Evolutionary conservation across 2,888 invertebrate genomes (phyloP).

Genomic region (Xestia ashworthii): DNA sequence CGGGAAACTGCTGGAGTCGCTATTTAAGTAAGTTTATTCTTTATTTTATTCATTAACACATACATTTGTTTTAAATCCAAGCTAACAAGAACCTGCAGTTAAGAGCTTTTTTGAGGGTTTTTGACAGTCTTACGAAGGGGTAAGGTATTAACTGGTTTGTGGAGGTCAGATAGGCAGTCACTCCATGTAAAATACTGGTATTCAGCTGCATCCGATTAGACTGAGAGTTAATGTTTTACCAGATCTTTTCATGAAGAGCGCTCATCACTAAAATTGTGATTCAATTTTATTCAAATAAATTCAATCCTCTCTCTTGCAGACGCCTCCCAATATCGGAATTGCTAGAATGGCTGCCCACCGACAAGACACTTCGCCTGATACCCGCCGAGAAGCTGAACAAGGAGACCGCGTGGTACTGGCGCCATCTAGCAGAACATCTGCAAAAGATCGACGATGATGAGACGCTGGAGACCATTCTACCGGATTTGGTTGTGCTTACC

Average conservation of each 20-base stretch:
- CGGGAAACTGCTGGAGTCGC: constrained; percentile 85
- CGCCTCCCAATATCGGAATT: constrained; percentile 87
- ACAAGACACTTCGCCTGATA: constrained; percentile 82
- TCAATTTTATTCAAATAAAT: not conserved
- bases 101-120: no score
- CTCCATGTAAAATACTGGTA: no score
- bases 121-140: no score
- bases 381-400: constrained; percentile 87
- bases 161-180: no score
- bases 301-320: constrained; percentile 64
- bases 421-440: constrained; percentile 86
- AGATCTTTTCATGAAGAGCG: not conserved
- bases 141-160: no score
- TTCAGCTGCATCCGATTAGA: no score
- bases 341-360: constrained; percentile 88
- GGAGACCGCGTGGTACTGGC: constrained; percentile 89
- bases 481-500: constrained; percentile 94
- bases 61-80: no score
- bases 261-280: not conserved
- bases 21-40: constrained; percentile 83
- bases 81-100: no score
- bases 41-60: not conserved
- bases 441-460: constrained; percentile 89
- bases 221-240: not conserved
- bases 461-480: constrained; percentile 91